Evolutionary conservation across 2,797 vertebrate species (phyloP).

Genomic region (Enteromius paludinosus): DNA sequence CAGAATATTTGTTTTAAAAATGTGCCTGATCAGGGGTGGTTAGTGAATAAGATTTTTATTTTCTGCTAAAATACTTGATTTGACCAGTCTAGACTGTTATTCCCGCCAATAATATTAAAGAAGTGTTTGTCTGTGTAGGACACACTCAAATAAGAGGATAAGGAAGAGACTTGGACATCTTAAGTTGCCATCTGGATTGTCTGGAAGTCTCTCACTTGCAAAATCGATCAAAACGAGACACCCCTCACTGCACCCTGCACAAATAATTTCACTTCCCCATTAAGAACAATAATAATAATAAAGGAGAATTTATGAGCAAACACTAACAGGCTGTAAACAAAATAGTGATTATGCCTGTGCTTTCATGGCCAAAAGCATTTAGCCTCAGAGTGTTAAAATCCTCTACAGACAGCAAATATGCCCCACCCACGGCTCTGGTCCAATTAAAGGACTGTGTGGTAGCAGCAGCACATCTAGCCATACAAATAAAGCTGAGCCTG

Average conservation of each 20-base stretch:
- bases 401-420: constrained; percentile 11
- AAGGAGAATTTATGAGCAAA: constrained; percentile 16
- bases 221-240: background rate
- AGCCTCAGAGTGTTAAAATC: constrained; percentile 17
- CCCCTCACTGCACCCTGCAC: background rate
- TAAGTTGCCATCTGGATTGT: constrained; percentile 28
- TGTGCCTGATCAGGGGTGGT: background rate
- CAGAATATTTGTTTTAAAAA: background rate
- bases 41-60: background rate
- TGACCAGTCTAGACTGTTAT: background rate
- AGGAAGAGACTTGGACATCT: constrained; percentile 23
- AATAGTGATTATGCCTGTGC: constrained; percentile 11
- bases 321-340: background rate
- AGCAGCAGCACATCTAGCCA: constrained; percentile 29
- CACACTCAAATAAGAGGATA: constrained; percentile 11
- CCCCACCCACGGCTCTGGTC: background rate
- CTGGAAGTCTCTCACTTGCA: constrained; percentile 13
- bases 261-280: background rate
- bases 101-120: background rate
- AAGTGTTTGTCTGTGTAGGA: constrained; percentile 10
- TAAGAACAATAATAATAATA: background rate
- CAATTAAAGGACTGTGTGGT: constrained; percentile 34
- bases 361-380: constrained; percentile 14
- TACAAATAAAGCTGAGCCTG: constrained; percentile 46
- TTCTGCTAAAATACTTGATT: background rate